Conservation (phyloP, 2,888 invertebrate species). For the Drosophila atripex region DNA sequence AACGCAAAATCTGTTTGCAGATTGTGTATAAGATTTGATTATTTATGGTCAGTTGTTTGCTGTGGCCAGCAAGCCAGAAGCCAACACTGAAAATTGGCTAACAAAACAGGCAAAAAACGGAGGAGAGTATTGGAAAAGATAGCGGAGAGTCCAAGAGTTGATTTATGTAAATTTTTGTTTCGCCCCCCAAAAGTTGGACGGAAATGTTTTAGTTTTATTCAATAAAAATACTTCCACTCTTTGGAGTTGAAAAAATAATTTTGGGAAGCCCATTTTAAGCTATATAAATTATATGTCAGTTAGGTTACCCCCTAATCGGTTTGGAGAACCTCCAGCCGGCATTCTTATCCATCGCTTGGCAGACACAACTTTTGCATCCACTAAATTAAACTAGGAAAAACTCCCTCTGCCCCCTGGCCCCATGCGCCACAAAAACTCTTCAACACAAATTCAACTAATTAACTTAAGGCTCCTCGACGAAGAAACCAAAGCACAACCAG, state of each 20-base stretch:
- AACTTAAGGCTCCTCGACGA: conserved; percentile 52
- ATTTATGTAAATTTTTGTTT: conserved; percentile 39
- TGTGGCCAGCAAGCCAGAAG: conserved; percentile 36
- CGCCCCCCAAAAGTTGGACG: conserved; percentile 8
- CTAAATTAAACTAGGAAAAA: conserved; percentile 55
- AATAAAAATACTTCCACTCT: conserved; percentile 16
- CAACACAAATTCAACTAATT: conserved; percentile 54
- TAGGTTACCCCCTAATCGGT: not conserved
- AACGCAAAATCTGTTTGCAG: conserved; percentile 78
- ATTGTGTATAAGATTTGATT: conserved; percentile 75
- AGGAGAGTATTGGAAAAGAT: conserved; percentile 17
- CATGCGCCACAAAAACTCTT: conserved; percentile 35
- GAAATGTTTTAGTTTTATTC: conserved; percentile 22
- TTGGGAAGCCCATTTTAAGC: too few relatives aligned
- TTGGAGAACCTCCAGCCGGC: not conserved
- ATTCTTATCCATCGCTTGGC: not conserved
- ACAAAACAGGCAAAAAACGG: conserved; percentile 27
- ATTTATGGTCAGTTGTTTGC: conserved; percentile 68
- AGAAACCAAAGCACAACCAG: conserved; percentile 34
- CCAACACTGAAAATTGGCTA: conserved; percentile 46
- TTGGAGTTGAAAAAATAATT: not conserved
- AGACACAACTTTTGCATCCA: conserved; percentile 39
- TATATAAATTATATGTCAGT: too few relatives aligned
- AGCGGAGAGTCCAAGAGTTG: conserved; percentile 32
- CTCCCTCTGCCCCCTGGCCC: conserved; percentile 8